These are phyloP conservation scores for Dasypolia templi DNA, from an alignment of 2,888 invertebrate genomes.

Conservation along the genomic window DNA sequence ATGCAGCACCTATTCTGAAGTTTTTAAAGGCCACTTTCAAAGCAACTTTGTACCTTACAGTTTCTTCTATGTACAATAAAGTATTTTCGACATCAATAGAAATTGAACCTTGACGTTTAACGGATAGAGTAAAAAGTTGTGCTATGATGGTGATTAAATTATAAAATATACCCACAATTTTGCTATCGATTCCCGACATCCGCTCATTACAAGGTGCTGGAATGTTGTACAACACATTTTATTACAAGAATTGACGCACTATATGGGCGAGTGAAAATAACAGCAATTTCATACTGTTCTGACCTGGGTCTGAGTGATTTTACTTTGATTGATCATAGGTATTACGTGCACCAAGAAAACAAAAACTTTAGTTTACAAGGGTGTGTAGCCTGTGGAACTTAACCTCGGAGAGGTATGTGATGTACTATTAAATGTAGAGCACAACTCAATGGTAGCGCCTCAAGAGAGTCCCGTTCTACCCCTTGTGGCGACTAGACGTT, in stretches of 20 bases:
- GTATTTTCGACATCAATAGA: slow-evolving; percentile 61
- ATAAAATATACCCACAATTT: slow-evolving; percentile 87
- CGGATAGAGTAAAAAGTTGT: slow-evolving; percentile 67
- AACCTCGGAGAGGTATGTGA: not conserved
- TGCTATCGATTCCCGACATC: slow-evolving; percentile 88
- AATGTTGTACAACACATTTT: slow-evolving; percentile 87
- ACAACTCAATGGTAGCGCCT: too few relatives aligned
- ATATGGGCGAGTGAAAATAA: slow-evolving; percentile 77
- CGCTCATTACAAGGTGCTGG: slow-evolving; percentile 88
- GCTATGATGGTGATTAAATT: slow-evolving; percentile 69
- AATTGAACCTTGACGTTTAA: slow-evolving; percentile 70
- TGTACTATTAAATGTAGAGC: too few relatives aligned
- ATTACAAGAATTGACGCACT: slow-evolving; percentile 81
- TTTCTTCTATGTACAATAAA: slow-evolving; percentile 74
- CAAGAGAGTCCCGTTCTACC: too few relatives aligned
- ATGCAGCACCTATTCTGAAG: slow-evolving; percentile 78
- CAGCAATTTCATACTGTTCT: slow-evolving; percentile 68
- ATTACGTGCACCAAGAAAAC: slow-evolving; percentile 38
- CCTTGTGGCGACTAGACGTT: too few relatives aligned
- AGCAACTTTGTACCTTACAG: slow-evolving; percentile 76
- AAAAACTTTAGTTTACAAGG: slow-evolving; percentile 38
- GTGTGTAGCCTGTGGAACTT: slow-evolving; percentile 6
- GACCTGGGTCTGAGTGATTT: slow-evolving; percentile 61
- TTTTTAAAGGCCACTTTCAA: slow-evolving; percentile 80
- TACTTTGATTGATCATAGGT: slow-evolving; percentile 60